phyloP scores from a whole-genome alignment of 2,797 vertebrate genomes.

The Oreochromis mossambicus region DNA sequence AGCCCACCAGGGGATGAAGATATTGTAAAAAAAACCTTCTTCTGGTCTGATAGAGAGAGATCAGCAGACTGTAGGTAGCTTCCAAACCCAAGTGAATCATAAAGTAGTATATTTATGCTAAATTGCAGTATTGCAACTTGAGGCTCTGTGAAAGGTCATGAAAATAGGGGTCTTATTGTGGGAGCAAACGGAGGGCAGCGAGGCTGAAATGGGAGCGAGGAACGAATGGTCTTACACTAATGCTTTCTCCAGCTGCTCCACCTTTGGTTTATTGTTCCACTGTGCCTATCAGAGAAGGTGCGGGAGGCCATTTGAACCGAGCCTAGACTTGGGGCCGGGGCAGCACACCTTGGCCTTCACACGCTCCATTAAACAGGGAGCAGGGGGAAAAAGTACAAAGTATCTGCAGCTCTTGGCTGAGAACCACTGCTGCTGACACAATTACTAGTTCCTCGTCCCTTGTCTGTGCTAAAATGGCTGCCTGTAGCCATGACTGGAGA shows the following conservation, averaged over 20 bases:
- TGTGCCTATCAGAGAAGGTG: conserved; percentile 35
- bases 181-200: conserved; percentile 21
- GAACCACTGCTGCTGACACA: conserved; percentile 47
- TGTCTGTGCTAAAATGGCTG: conserved; percentile 50
- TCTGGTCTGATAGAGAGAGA: not conserved
- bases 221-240: conserved; percentile 61
- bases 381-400: conserved; percentile 34
- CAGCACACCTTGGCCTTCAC: conserved; percentile 53
- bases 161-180: conserved; percentile 8
- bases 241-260: conserved; percentile 70
- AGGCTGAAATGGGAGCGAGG: conserved; percentile 60
- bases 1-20: conserved; percentile 11
- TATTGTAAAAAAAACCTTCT: not conserved
- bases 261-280: conserved; percentile 62
- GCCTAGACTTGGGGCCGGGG: conserved; percentile 18
- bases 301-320: conserved; percentile 39
- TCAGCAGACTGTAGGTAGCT: not conserved
- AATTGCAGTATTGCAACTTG: conserved; percentile 2
- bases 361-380: conserved; percentile 66
- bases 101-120: not conserved
- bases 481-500: conserved; percentile 22
- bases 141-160: not conserved
- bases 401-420: conserved; percentile 57
- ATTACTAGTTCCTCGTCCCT: conserved; percentile 52
- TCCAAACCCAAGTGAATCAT: conserved; percentile 8